phyloP scores from a whole-genome alignment of 2,113 vertebrate genomes.

The Centropus unirufus region DNA sequence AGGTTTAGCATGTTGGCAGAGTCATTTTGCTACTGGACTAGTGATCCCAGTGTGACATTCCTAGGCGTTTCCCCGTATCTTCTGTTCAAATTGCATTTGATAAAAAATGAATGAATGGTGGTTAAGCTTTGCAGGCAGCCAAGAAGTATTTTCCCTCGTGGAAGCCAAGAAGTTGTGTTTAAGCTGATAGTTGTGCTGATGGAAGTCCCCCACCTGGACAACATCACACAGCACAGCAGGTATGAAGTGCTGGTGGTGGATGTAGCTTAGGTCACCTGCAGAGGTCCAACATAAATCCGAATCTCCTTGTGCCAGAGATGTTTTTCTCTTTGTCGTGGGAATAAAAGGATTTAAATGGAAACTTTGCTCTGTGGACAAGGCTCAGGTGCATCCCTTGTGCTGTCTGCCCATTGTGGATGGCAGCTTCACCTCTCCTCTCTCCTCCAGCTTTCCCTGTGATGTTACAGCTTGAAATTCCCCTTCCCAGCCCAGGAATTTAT shows the following conservation, averaged over 20 bases:
- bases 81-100: neutral
- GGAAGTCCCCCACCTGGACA: fast-evolving
- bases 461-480: neutral
- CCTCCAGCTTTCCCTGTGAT: neutral
- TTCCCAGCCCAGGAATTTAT: neutral
- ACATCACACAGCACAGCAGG: neutral
- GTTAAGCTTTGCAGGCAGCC: neutral
- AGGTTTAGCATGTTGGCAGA: neutral
- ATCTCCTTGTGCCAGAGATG: neutral
- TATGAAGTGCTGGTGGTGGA: neutral
- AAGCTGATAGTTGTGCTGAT: neutral
- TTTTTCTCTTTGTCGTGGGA: neutral
- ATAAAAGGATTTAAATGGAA: neutral
- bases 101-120: neutral
- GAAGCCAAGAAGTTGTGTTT: neutral
- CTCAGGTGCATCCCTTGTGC: neutral
- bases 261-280: neutral
- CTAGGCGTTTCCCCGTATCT: neutral
- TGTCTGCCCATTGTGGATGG: fast-evolving
- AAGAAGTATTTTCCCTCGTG: neutral
- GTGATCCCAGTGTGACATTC: neutral
- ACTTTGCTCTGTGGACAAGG: neutral
- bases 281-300: neutral
- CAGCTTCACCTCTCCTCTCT: neutral
- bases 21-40: neutral